Evolutionary conservation across 1,140 invertebrate genomes (phyloP).

Genomic region (Palaemon carinicauda): DNA sequence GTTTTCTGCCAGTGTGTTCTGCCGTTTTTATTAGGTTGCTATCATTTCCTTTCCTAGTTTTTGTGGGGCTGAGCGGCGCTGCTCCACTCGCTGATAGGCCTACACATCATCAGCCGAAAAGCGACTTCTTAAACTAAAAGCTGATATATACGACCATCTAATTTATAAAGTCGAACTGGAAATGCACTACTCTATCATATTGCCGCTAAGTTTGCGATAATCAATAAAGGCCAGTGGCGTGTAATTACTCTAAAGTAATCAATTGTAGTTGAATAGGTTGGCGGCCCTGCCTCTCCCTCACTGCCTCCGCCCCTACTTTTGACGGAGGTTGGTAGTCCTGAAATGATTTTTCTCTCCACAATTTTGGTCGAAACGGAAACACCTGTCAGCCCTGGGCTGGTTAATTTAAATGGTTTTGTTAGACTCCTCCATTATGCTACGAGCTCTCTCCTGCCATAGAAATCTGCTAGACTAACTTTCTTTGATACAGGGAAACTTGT

Average conservation of each 20-base stretch:
- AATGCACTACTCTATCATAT: background rate
- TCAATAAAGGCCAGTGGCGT: constrained; percentile 14
- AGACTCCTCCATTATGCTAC: background rate
- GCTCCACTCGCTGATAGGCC: no score
- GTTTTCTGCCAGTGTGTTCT: background rate
- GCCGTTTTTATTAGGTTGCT: background rate
- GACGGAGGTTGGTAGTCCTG: constrained; percentile 43
- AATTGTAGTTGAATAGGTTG: constrained; percentile 48
- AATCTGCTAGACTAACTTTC: no score
- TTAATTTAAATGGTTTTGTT: constrained; percentile 46
- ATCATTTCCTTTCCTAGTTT: background rate
- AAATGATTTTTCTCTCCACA: constrained; percentile 52
- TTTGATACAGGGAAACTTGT: no score
- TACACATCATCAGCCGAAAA: no score
- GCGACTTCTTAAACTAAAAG: no score
- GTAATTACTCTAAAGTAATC: constrained; percentile 47
- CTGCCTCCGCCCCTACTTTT: constrained; percentile 12
- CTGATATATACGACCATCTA: background rate
- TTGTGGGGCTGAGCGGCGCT: no score
- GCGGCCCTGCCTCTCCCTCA: constrained; percentile 29
- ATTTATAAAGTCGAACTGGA: background rate
- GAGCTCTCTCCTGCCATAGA: no score
- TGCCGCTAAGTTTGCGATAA: constrained; percentile 10
- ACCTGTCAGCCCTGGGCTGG: constrained; percentile 37
- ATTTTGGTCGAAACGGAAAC: constrained; percentile 53